Evolutionary conservation across 2,888 invertebrate species (phyloP), one percentile per base, ranked within the genome.

Genomic region (Leucania comma): DNA sequence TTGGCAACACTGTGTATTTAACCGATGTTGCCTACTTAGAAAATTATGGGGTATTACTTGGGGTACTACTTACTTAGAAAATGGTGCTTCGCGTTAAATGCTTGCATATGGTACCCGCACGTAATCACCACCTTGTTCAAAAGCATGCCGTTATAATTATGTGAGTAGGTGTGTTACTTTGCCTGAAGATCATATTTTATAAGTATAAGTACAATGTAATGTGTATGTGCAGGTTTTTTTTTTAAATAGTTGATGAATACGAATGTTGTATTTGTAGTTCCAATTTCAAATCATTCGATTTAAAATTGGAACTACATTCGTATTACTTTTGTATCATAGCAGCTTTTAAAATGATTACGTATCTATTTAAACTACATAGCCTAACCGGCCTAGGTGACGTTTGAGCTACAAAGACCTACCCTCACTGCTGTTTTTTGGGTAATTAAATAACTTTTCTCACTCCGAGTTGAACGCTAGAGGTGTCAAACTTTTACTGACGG

Each of bases 1-100:
- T 57, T 24, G 38, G 65, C 68, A 70, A 58, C 65, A 59, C 53
- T 58, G 58, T 58, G 17, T 64, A 29, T 53, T 42, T 73, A 74
- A 54, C 32, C 35, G 35, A 65, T 59, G 67, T 68, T 73, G 29
- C 54, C 46, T 82, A 67, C 64, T 78, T 67, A 64, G 56, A 61
- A 82, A 82, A 72, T 79, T 68, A 82, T 71, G 59, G 62, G 64
- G 53, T 61, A n/a, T n/a, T n/a, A n/a, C n/a, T n/a, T n/a, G n/a
- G n/a, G n/a, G n/a, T n/a, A n/a, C n/a, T n/a, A n/a, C n/a, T n/a
- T n/a, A n/a, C n/a, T n/a, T n/a, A n/a, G n/a, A n/a, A n/a, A n/a
- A n/a, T 24, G 50, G 74, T 67, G 50, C 24, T 17, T 56, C 50
- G 56, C 48, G 51, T 59, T 62, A 68, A 80, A 79, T 57, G 80